Evolutionary conservation across 2,888 invertebrate species (phyloP), one percentile per base, ranked within the genome.

Genomic region (Pristionchus fissidentatus): DNA sequence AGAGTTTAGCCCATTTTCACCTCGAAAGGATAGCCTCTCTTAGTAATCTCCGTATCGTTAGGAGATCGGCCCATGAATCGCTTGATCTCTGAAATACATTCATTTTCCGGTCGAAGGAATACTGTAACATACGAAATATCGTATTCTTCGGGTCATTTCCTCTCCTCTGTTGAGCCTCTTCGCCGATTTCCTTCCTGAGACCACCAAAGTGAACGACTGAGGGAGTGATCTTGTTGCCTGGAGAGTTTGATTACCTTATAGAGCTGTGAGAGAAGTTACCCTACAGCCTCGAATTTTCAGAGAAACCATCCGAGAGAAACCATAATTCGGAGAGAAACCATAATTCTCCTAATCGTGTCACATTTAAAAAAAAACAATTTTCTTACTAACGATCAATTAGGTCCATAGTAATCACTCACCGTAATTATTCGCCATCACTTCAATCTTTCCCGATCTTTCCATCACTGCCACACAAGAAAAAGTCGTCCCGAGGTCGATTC

Each of bases 401-500:
- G n/a, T n/a, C n/a, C n/a, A n/a, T n/a, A n/a, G n/a, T n/a, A n/a
- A n/a, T n/a, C n/a, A n/a, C 38, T 5, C 38, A 66, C 38, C 62
- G 22, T 70, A 10, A 5, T 70, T 22, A n/a, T 70, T 70, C n/a
- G 19, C n/a, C 41, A 70, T 26, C 1, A 70, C 70, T n/a, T 70
- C 70, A 0, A 70, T 41, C 4, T 2, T 22, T 10, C 8, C 22
- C 8, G 22, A 38, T 38, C 41, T 41, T 8, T 70, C 41, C 70
- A 70, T 41, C 41, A 41, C 38, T 7, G 70, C 70, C 5, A 41
- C 70, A 26, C 70, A 70, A 8, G 70, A 70, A 26, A 70, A 70
- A 8, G 70, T 70, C 41, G 70, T 70, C 3, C 70, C 70, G n/a
- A 70, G 70, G 41, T 70, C 70, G 70, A 70, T 70, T 22, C 41